Evolutionary conservation across 2,797 vertebrate species (phyloP).

Genomic region (Onychomys torridus): DNA sequence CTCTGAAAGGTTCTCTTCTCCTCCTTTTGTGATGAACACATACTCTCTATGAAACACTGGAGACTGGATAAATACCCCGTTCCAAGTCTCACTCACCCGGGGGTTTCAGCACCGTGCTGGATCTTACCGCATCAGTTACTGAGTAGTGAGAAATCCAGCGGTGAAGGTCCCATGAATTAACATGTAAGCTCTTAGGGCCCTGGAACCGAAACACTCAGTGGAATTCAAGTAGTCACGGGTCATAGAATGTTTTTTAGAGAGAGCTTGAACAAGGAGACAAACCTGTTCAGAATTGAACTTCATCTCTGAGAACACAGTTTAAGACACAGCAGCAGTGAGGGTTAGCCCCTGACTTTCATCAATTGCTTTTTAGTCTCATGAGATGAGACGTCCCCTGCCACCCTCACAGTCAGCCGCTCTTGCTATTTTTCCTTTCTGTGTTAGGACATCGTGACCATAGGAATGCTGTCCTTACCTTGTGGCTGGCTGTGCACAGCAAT

Average conservation of each 20-base stretch:
- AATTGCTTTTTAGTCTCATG: accelerated
- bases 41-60: not conserved
- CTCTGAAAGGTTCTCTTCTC: no score
- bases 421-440: not conserved
- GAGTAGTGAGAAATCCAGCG: not conserved
- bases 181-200: not conserved
- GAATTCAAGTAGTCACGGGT: not conserved
- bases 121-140: not conserved
- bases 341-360: accelerated
- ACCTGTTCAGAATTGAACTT: not conserved
- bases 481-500: conserved; percentile 95
- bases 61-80: not conserved
- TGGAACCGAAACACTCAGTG: not conserved
- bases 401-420: accelerated
- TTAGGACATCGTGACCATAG: conserved; percentile 96
- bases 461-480: conserved; percentile 96
- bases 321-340: not conserved
- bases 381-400: accelerated
- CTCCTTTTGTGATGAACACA: not conserved
- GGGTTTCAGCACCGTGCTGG: no score
- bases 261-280: not conserved
- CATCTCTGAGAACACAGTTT: not conserved
- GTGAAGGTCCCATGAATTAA: not conserved
- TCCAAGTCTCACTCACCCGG: not conserved
- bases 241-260: no score